Evolutionary conservation across 2,113 vertebrate species (phyloP), one percentile per base, ranked within the genome.

Genomic region (Sterna hirundo): DNA sequence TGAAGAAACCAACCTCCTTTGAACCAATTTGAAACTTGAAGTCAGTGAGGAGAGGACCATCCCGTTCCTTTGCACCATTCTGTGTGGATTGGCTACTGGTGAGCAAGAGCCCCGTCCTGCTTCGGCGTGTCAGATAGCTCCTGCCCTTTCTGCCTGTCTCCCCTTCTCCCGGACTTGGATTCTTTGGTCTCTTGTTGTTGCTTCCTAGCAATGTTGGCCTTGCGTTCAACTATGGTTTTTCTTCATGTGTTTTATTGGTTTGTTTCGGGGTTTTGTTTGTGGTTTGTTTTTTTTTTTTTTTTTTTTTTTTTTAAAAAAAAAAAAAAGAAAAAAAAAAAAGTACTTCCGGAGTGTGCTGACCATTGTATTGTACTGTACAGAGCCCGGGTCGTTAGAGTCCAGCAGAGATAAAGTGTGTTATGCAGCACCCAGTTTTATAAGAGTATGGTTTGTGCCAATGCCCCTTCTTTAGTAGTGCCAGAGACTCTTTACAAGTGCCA

Each of bases 401-500:
- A 98, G 96, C 97, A 96, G 97, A 98, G 96, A 20, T 90, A 57
- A 96, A 96, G 92, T 96, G 92, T 97, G 97, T 95, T 93, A 91
- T 30, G 86, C 95, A 95, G 96, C 95, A 91, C 92, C 96, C 96
- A 90, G 77, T 95, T 97, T 95, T 95, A 83, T 96, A 96, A 96
- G 93, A 97, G 94, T 96, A 83, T 95, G 96, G 92, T 96, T 97
- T 95, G 97, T 98, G 98, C 98, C 98, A 98, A 96, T 78, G 94
- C 95, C 97, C 97, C 95, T 97, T 95, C 90, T 96, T 96, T 96
- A 76, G 97, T 70, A 95, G 97, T 97, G 96, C 97, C 97, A 97
- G 97, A 98, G 97, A 97, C 97, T 97, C 97, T 97, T 97, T 97
- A 96, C 96, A 97, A 98, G 97, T 98, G 96, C 94, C 81, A 94